A percentile compares a stretch with the other conserved stretches of the same genome.
phyloP scores from a whole-genome alignment of 2,113 vertebrate species.

The Gallinago paraguaiae region DNA sequence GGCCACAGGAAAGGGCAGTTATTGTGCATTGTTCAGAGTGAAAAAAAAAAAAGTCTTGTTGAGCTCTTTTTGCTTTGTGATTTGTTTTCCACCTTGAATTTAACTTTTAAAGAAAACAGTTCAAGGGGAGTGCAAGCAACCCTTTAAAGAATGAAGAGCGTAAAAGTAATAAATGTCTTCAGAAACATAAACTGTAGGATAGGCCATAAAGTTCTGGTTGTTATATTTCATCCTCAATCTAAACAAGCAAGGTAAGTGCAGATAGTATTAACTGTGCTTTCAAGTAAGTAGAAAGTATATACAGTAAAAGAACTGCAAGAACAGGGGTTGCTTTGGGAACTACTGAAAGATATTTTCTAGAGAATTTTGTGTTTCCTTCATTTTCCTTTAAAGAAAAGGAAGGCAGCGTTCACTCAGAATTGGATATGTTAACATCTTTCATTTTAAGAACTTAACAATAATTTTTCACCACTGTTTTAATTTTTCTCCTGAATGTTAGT shows the following conservation, averaged over 20 bases:
- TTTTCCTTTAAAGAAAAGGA: neutral
- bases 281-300: neutral
- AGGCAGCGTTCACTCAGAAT: neutral
- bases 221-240: neutral
- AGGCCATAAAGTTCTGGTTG: neutral
- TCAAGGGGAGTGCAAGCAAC: neutral
- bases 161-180: neutral
- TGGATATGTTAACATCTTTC: neutral
- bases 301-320: neutral
- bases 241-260: neutral
- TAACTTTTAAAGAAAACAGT: neutral
- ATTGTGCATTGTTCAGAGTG: slow-evolving; percentile 32
- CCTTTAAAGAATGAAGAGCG: neutral
- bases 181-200: neutral
- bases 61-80: neutral
- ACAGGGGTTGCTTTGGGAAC: neutral
- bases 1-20: slow-evolving; percentile 3
- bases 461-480: neutral
- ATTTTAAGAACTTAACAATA: neutral
- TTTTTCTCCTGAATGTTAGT: neutral
- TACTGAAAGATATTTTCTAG: neutral
- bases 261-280: neutral
- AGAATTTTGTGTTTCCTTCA: neutral
- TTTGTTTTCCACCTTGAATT: slow-evolving; percentile 37
- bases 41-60: neutral